Evolutionary conservation across 2,113 vertebrate species (phyloP).

Genomic region (Microcebus murinus): DNA sequence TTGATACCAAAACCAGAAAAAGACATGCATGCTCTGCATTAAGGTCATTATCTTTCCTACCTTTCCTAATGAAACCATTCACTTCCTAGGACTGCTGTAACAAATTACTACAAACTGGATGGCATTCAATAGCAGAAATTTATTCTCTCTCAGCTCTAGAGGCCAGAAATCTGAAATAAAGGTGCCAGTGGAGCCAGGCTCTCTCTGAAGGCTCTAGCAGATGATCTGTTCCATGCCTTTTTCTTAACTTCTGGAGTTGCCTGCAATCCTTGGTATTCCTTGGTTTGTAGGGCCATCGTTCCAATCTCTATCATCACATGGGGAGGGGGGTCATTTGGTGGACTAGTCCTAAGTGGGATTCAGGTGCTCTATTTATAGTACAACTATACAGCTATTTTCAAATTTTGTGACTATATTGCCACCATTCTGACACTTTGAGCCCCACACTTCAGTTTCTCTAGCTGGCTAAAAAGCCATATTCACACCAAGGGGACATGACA

Average conservation of each 20-base stretch:
- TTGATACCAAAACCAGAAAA: neutral
- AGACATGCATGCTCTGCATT: neutral
- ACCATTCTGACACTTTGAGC: neutral
- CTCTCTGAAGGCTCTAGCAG: neutral
- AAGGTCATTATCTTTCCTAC: neutral
- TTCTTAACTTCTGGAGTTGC: neutral
- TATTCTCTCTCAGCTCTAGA: neutral
- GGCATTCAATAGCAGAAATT: neutral
- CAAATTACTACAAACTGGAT: neutral
- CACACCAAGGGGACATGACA: neutral
- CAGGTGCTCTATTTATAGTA: neutral
- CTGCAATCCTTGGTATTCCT: neutral
- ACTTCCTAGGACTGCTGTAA: neutral
- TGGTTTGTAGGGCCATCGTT: neutral
- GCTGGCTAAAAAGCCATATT: neutral
- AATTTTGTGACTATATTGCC: neutral
- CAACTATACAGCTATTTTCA: neutral
- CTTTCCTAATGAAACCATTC: neutral
- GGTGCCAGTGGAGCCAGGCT: neutral
- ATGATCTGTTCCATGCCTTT: neutral
- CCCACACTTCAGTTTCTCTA: neutral
- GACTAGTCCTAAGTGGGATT: neutral
- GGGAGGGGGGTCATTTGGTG: neutral
- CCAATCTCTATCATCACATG: neutral
- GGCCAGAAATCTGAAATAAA: neutral